Evolutionary conservation across 2,113 vertebrate genomes (phyloP), one percentile per base, ranked within the genome.

Genomic region (Muntiacus reevesi): DNA sequence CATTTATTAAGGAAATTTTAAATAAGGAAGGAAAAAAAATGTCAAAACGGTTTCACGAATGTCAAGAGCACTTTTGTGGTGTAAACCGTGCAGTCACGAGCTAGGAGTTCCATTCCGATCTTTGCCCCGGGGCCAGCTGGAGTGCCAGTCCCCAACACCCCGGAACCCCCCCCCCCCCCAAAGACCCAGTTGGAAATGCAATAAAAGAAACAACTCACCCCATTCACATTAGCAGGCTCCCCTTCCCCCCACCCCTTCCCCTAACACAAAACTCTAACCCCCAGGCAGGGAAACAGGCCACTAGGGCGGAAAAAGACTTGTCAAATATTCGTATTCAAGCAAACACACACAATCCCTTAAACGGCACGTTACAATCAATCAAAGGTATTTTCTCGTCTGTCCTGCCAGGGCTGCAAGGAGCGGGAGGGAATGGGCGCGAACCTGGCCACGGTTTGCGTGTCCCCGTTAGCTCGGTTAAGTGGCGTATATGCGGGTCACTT

Each of bases 21-120:
- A 98, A 98, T 83, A 97, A 95, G 92, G 40, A 33, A 28, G 6
- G 50, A 78, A 45, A 83, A 93, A 94, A 67, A 50, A 50, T 13
- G 93, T 98, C 98, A 97, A 97, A 98, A 97, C 92, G 91, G 89
- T 98, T 96, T 98, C 98, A 98, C 93, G 81, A 96, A 94, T 59
- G 97, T 97, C 96, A 98, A 97, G 98, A 98, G 98, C 98, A 97
- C 97, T 98, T 97, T 94, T 60, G 95, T 92, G 71, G 94, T 55
- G 90, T 96, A 97, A 97, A 98, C 78, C 83, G 91, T 97, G 97
- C 97, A 97, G 81, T 97, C 59, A 93, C n/a, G 67, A 98, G 95
- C 96, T 96, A 91, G 1, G 33, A 95, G 90, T 91, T 96, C 97
- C 89, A 95, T 59, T 78, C 25, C 7, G 50, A 85, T 94, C 90